Conservation (phyloP, 2,888 invertebrate genomes). For the Sinotaia quadrata region DNA sequence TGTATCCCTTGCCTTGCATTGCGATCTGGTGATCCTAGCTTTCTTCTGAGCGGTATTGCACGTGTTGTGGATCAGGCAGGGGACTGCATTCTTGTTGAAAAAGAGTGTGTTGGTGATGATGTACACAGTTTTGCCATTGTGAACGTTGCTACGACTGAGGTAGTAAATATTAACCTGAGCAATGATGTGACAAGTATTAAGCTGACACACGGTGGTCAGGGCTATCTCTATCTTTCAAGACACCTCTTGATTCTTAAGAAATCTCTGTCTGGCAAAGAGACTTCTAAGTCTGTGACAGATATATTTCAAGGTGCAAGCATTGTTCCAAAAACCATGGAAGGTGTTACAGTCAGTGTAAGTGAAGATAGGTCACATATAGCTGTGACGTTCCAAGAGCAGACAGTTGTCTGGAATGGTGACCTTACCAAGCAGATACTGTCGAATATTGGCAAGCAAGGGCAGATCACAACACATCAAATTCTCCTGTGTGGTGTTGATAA, state of each 20-base stretch:
- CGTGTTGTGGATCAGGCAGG: slow-evolving; percentile 14
- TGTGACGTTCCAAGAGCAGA: neutral
- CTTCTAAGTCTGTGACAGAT: neutral
- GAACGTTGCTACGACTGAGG: slow-evolving; percentile 20
- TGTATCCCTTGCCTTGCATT: slow-evolving; percentile 52
- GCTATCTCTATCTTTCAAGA: neutral
- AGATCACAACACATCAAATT: neutral
- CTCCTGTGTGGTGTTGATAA: neutral
- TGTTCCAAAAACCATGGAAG: slow-evolving; percentile 12
- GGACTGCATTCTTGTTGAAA: slow-evolving; percentile 13
- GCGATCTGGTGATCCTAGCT: slow-evolving; percentile 39
- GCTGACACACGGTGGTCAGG: slow-evolving; percentile 5
- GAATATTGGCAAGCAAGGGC: neutral
- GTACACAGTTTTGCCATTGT: neutral
- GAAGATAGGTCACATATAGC: neutral
- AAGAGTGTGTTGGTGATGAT: slow-evolving; percentile 13
- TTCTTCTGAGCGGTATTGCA: slow-evolving; percentile 29
- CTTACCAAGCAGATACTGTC: neutral
- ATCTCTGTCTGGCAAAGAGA: neutral
- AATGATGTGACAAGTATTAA: neutral
- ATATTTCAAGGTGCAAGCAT: slow-evolving; percentile 12
- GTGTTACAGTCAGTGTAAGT: slow-evolving; percentile 14
- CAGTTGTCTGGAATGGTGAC: neutral
- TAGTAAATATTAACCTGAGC: slow-evolving; percentile 8
- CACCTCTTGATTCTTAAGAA: slow-evolving; percentile 8